Evolutionary conservation across 2,888 invertebrate species (phyloP), one percentile per base, ranked within the genome.

Genomic region (Netelia virgata): DNA sequence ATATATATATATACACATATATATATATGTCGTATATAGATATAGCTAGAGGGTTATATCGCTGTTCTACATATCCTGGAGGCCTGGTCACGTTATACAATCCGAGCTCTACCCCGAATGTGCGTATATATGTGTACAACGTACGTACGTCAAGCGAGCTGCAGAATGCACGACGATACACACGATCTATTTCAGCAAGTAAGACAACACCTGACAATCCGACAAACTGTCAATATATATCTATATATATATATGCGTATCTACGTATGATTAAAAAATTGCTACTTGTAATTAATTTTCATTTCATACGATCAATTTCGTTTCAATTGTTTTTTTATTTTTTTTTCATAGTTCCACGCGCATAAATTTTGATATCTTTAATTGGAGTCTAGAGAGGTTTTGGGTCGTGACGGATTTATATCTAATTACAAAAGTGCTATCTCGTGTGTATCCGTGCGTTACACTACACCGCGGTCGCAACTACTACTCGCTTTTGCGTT

Each of bases 201-300:
- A 87, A 88, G 83, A 16, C 85, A 76, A 88, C 66, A 82, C 84
- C 84, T 23, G 36, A 18, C 57, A 75, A 88, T 84, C 18, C 47
- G 11, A 47, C 43, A 8, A 43, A 43, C 11, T 43, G 23, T 23
- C 23, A 2, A 23, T 23, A 23, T 1, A 23, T 23, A n/a, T n/a
- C n/a, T n/a, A n/a, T n/a, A n/a, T n/a, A n/a, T n/a, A n/a, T 23
- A 23, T 23, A 23, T 23, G 23, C 23, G n/a, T n/a, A n/a, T n/a
- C n/a, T n/a, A 28, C 28, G 28, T 5, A 28, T 28, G 28, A 28
- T 28, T 28, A 28, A 28, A 28, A 28, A 28, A 28, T 28, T 3
- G 3, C 28, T 28, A 28, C 28, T 5, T 28, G 28, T 28, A 28
- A 28, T 28, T 28, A 28, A 28, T 28, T 28, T 28, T 3, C 3